Conservation (phyloP, 2,888 invertebrate species). For the Diaprepes abbreviatus region DNA sequence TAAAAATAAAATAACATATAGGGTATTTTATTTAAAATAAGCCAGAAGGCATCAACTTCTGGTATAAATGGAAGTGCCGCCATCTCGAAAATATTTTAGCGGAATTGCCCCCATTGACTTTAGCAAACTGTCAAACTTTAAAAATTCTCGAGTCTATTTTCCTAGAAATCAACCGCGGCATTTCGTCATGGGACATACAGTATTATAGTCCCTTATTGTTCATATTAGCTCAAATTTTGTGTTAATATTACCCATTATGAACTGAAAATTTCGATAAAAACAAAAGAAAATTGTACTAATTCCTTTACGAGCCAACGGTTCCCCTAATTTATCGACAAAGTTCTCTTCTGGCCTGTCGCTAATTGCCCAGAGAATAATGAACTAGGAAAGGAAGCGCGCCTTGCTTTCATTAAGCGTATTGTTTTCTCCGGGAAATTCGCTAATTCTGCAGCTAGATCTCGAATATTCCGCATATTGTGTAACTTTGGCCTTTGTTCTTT, state of each 20-base stretch:
- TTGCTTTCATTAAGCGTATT: constrained; percentile 39
- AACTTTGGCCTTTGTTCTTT: not conserved
- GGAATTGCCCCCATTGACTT: too few species aligned
- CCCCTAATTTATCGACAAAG: constrained; percentile 40
- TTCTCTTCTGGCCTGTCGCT: constrained; percentile 41
- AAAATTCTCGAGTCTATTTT: too few species aligned
- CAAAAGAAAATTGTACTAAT: constrained; percentile 15
- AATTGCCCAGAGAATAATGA: constrained; percentile 47
- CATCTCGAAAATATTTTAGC: too few species aligned
- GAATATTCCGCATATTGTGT: constrained; percentile 14
- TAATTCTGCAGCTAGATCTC: constrained; percentile 13
- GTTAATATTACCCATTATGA: not conserved
- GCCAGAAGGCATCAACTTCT: too few species aligned
- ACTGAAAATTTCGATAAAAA: not conserved
- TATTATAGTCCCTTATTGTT: too few species aligned
- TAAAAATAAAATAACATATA: too few species aligned
- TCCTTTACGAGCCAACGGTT: constrained; percentile 40
- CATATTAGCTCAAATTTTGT: too few species aligned
- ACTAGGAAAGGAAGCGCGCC: constrained; percentile 28
- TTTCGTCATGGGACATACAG: too few species aligned
- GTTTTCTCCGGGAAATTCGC: constrained; percentile 27
- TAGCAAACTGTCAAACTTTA: too few species aligned
- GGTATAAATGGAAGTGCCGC: too few species aligned
- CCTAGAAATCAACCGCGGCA: too few species aligned
- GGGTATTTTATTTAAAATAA: too few species aligned